Evolutionary conservation across 2,888 invertebrate species (phyloP).

Genomic region (Hesperia comma): DNA sequence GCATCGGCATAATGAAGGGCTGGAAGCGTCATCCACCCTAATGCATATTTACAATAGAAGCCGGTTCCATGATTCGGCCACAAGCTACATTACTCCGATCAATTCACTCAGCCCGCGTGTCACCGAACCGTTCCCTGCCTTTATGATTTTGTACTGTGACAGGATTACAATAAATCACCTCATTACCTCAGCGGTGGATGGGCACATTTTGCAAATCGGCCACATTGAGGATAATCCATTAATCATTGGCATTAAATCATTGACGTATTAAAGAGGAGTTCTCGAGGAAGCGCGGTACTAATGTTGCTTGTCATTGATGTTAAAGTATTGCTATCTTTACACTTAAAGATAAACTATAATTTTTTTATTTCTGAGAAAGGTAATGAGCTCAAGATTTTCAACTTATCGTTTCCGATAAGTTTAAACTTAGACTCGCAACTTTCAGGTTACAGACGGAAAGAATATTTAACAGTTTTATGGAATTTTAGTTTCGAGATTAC

Average conservation of each 20-base stretch:
- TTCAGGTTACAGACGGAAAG: background rate
- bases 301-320: conserved; percentile 25
- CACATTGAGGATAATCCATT: conserved; percentile 32
- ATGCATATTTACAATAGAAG: conserved; percentile 41
- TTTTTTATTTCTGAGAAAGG: conserved; percentile 6
- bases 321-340: conserved; percentile 22
- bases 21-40: conserved; percentile 52
- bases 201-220: conserved; percentile 41
- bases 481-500: background rate
- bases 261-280: conserved; percentile 33
- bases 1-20: conserved; percentile 72
- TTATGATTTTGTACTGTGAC: conserved; percentile 51
- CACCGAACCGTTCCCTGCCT: conserved; percentile 50
- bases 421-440: background rate
- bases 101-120: conserved; percentile 33
- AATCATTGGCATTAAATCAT: conserved; percentile 33
- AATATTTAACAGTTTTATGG: background rate
- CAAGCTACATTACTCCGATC: conserved; percentile 33
- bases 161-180: conserved; percentile 44
- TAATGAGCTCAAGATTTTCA: conserved; percentile 23
- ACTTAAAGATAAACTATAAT: conserved; percentile 14
- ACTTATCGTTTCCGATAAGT: conserved; percentile 26
- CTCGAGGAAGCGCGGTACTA: background rate
- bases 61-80: conserved; percentile 27
- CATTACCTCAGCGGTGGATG: conserved; percentile 42